A percentile compares a stretch with the other conserved stretches of the same genome.
These are phyloP conservation scores for Vulpes lagopus DNA, from an alignment of 2,113 vertebrate species.

Conservation along the genomic window DNA sequence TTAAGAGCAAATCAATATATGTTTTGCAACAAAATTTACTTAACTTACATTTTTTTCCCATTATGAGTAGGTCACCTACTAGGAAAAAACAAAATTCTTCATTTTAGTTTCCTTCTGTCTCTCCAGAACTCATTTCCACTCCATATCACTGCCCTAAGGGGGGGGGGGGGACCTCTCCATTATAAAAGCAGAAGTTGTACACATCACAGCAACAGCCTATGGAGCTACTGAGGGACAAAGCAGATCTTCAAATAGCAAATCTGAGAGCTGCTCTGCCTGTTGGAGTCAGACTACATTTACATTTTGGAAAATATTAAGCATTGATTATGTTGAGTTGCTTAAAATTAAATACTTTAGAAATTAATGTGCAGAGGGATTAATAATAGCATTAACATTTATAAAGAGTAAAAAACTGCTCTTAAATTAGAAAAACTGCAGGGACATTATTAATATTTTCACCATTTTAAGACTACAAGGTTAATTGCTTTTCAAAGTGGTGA, in stretches of 20 bases:
- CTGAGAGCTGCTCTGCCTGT: not conserved
- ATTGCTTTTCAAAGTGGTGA: constrained; percentile 50
- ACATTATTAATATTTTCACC: constrained; percentile 53
- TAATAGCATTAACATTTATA: constrained; percentile 16
- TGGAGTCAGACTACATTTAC: constrained; percentile 13
- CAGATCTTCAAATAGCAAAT: not conserved
- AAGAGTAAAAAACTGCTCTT: constrained; percentile 22
- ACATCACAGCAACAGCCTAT: not conserved
- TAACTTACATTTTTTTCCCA: not conserved
- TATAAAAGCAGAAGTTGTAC: not conserved
- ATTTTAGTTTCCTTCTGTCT: not conserved
- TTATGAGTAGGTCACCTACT: not conserved
- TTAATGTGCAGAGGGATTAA: constrained; percentile 31
- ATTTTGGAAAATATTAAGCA: not conserved
- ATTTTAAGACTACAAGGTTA: constrained; percentile 57
- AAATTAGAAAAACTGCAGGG: constrained; percentile 14
- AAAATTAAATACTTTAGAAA: constrained; percentile 62
- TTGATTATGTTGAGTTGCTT: constrained; percentile 47
- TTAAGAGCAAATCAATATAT: not conserved
- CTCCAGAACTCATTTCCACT: constrained; percentile 35
- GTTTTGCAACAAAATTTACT: constrained; percentile 9
- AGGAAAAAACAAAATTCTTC: not conserved
- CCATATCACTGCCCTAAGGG: not conserved
- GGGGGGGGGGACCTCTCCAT: not conserved
- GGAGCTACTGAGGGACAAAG: not conserved